phyloP scores from a whole-genome alignment of 2,113 vertebrate species.

The Coptodon rendalli region DNA sequence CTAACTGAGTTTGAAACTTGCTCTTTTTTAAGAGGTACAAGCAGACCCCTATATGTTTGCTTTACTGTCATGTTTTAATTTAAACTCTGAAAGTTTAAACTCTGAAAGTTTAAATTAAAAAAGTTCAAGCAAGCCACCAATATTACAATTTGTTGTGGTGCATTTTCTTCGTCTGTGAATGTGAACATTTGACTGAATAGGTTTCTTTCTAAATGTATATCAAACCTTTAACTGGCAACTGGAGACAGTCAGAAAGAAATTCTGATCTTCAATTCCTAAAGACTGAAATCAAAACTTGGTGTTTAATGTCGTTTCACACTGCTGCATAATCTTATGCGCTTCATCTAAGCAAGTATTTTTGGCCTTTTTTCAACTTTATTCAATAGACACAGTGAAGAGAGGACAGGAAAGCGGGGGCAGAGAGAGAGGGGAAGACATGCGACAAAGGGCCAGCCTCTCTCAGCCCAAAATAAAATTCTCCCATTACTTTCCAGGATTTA shows the following conservation, averaged over 20 bases:
- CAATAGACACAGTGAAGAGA: background rate
- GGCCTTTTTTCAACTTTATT: background rate
- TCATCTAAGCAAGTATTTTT: background rate
- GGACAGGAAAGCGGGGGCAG: background rate
- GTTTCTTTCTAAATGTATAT: background rate
- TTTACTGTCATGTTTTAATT: background rate
- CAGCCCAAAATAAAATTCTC: background rate
- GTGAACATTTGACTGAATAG: background rate
- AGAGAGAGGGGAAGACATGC: background rate
- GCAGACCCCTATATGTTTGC: background rate
- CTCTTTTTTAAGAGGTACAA: background rate
- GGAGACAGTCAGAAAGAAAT: background rate
- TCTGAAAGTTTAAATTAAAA: background rate
- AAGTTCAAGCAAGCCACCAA: background rate
- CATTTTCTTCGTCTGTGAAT: background rate
- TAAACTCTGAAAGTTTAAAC: background rate
- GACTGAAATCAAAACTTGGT: background rate
- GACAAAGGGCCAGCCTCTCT: background rate
- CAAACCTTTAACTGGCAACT: background rate
- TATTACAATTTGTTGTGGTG: background rate
- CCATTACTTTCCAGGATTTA: background rate
- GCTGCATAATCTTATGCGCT: background rate
- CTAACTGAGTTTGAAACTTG: background rate
- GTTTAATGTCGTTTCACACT: background rate
- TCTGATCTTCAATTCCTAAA: background rate